phyloP scores from a whole-genome alignment of 2,888 invertebrate genomes.

The Diplazon laetatorius region DNA sequence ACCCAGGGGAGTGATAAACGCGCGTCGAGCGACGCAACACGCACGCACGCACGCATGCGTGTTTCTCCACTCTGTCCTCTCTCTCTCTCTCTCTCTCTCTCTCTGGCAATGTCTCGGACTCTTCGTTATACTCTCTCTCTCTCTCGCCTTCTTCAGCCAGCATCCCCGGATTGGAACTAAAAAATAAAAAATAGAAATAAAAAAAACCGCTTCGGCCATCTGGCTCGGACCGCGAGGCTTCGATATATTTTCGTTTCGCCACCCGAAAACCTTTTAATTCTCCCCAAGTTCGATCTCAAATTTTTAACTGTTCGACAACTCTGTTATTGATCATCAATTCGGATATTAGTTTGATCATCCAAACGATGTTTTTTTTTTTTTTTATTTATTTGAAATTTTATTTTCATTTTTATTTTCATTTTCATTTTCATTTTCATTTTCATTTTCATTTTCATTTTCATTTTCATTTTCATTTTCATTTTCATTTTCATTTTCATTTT shows the following conservation, averaged over 20 bases:
- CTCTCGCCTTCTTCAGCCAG: slow-evolving; percentile 50
- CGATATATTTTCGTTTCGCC: slow-evolving; percentile 30
- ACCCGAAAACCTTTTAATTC: no score
- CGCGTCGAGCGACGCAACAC: slow-evolving; percentile 50
- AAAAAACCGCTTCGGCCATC: slow-evolving; percentile 57
- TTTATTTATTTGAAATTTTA: no score
- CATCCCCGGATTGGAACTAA: slow-evolving; percentile 53
- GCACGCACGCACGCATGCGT: slow-evolving; percentile 26
- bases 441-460: no score
- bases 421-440: no score
- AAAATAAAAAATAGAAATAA: no score
- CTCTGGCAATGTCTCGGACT: slow-evolving; percentile 43
- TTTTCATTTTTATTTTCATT: no score
- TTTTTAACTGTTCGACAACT: slow-evolving; percentile 9
- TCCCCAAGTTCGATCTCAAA: not conserved
- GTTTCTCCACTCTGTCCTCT: slow-evolving; percentile 12
- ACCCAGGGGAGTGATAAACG: slow-evolving; percentile 60
- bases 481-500: no score
- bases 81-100: slow-evolving; percentile 30
- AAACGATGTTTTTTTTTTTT: no score
- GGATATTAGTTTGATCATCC: no score
- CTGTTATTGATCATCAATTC: no score
- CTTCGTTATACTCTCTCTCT: slow-evolving; percentile 9
- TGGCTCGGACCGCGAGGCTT: slow-evolving; percentile 39
- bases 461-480: no score